phyloP scores from a whole-genome alignment of 1,140 invertebrate species.

The Gryon sp. region DNA sequence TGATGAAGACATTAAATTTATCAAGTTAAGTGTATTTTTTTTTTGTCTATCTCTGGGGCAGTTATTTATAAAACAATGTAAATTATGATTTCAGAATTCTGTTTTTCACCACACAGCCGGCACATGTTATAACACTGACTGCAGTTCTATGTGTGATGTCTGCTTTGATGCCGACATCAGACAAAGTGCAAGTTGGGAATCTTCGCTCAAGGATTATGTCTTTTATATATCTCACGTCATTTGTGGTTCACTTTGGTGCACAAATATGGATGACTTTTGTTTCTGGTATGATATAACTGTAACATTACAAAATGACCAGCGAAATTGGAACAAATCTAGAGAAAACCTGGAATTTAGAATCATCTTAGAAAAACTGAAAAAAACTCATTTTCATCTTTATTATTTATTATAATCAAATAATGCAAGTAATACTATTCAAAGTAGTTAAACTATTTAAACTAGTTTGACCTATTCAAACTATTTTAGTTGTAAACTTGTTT shows the following conservation, averaged over 20 bases:
- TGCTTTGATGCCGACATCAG: constrained; percentile 79
- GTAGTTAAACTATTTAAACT: too few species aligned
- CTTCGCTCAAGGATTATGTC: constrained; percentile 75
- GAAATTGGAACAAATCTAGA: too few species aligned
- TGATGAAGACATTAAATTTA: neutral
- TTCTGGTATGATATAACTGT: constrained; percentile 81
- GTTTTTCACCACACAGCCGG: constrained; percentile 86
- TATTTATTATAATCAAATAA: too few species aligned
- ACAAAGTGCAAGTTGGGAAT: constrained; percentile 72
- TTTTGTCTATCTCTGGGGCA: too few species aligned
- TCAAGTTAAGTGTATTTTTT: too few species aligned
- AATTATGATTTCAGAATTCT: constrained; percentile 82
- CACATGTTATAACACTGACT: constrained; percentile 85
- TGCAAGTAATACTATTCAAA: too few species aligned
- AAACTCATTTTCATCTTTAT: too few species aligned
- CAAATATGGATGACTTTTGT: constrained; percentile 95
- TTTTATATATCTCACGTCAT: constrained; percentile 86
- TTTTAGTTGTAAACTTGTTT: too few species aligned
- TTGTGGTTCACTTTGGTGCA: constrained; percentile 88
- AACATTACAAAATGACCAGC: neutral
- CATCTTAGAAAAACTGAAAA: neutral
- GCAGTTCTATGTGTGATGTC: constrained; percentile 83
- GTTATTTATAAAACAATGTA: too few species aligned
- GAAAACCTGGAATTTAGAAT: too few species aligned
- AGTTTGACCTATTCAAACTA: too few species aligned